Conservation (phyloP, 2,888 invertebrate species). For the Alcis repandata region DNA sequence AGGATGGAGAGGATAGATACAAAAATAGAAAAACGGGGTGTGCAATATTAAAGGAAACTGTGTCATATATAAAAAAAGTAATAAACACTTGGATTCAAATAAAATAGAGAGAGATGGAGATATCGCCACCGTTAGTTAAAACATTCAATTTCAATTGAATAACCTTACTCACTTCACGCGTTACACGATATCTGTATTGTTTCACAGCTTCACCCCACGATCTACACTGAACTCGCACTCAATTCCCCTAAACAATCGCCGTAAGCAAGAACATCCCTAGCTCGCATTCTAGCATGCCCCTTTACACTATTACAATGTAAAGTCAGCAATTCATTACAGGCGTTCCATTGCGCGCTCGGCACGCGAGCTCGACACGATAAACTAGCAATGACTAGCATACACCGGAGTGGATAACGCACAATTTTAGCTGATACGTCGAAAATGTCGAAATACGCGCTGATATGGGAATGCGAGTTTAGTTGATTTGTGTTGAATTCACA, state of each 20-base stretch:
- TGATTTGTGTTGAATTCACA: conserved; percentile 43
- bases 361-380: conserved; percentile 31
- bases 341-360: conserved; percentile 36
- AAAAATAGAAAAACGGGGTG: too few species aligned
- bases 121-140: too few species aligned
- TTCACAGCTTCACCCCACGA: too few species aligned
- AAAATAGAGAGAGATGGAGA: too few species aligned
- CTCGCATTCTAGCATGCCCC: conserved; percentile 19
- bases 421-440: conserved; percentile 27
- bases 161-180: too few species aligned
- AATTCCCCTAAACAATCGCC: background rate
- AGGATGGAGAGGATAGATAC: too few species aligned
- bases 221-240: background rate
- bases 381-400: conserved; percentile 36
- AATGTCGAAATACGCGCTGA: conserved; percentile 25
- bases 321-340: conserved; percentile 29
- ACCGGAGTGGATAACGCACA: conserved; percentile 39
- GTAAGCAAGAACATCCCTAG: conserved; percentile 14
- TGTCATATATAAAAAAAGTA: too few species aligned
- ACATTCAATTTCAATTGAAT: too few species aligned
- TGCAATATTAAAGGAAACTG: too few species aligned
- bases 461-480: conserved; percentile 16
- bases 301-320: conserved; percentile 30
- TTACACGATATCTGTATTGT: too few species aligned
- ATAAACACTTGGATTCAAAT: too few species aligned